A percentile compares a stretch with the other conserved stretches of the same genome.
phyloP scores from a whole-genome alignment of 2,797 vertebrate genomes.

The Phalloptychus januarius region DNA sequence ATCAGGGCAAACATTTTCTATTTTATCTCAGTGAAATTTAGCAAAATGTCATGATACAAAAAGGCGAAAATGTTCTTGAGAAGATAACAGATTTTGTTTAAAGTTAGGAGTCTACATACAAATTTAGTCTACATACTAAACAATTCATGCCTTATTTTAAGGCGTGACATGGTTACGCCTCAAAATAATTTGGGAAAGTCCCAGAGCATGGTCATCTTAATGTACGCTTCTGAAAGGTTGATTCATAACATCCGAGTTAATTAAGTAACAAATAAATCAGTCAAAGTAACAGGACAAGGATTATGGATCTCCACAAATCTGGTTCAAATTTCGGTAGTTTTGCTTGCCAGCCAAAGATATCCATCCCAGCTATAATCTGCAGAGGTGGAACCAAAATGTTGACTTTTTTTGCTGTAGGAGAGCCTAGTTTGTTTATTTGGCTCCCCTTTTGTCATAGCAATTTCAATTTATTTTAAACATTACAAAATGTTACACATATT shows the following conservation, averaged over 20 bases:
- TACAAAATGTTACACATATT: too few relatives aligned
- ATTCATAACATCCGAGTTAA: not conserved
- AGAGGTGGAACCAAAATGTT: not conserved
- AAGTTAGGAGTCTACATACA: not conserved
- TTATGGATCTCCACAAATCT: not conserved
- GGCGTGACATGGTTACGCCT: not conserved
- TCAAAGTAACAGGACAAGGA: not conserved
- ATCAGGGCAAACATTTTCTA: not conserved
- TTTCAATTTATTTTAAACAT: too few relatives aligned
- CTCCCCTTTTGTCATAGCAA: too few relatives aligned
- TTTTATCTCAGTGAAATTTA: not conserved
- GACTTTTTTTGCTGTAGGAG: not conserved
- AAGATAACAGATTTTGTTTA: not conserved
- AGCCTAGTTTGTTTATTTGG: not conserved
- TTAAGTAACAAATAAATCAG: not conserved
- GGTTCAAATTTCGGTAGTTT: not conserved
- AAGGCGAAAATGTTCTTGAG: not conserved
- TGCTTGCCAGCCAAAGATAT: not conserved
- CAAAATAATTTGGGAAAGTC: not conserved
- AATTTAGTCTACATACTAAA: not conserved
- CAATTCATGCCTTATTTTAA: too few relatives aligned
- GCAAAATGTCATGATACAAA: not conserved
- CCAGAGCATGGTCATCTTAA: too few relatives aligned
- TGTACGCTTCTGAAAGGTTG: not conserved
- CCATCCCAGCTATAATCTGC: not conserved